Conservation (phyloP, 1,140 invertebrate species). For the Drosophila melanica region DNA sequence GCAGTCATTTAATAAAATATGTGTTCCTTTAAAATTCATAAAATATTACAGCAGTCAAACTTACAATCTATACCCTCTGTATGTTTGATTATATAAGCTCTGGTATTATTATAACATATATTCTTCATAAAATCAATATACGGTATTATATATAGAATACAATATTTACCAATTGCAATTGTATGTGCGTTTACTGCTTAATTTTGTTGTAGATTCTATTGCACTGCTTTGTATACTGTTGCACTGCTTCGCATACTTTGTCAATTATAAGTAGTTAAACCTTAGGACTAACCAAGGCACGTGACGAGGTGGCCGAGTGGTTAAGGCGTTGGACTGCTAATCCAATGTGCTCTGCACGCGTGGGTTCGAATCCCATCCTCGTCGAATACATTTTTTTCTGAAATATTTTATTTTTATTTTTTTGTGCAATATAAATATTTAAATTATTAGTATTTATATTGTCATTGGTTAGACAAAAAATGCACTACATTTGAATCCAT, state of each 20-base stretch:
- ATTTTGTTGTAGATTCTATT: background rate
- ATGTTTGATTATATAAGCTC: background rate
- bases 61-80: too few relatives aligned
- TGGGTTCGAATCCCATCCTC: constrained; percentile 96
- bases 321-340: constrained; percentile 95
- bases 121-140: too few relatives aligned
- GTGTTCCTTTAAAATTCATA: too few relatives aligned
- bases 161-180: background rate
- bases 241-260: constrained; percentile 16
- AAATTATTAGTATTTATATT: too few relatives aligned
- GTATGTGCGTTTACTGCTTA: constrained; percentile 7
- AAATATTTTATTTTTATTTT: constrained; percentile 3
- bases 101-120: background rate
- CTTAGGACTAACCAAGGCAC: constrained; percentile 17
- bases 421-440: background rate
- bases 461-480: background rate
- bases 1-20: background rate
- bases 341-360: constrained; percentile 89
- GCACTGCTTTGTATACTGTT: constrained; percentile 1
- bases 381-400: constrained; percentile 84
- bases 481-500: background rate
- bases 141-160: background rate
- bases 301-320: constrained; percentile 92
- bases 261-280: background rate
- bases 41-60: background rate